These are phyloP conservation scores for Drosophila multiciliata DNA, from an alignment of 2,888 invertebrate species.

Conservation along the genomic window DNA sequence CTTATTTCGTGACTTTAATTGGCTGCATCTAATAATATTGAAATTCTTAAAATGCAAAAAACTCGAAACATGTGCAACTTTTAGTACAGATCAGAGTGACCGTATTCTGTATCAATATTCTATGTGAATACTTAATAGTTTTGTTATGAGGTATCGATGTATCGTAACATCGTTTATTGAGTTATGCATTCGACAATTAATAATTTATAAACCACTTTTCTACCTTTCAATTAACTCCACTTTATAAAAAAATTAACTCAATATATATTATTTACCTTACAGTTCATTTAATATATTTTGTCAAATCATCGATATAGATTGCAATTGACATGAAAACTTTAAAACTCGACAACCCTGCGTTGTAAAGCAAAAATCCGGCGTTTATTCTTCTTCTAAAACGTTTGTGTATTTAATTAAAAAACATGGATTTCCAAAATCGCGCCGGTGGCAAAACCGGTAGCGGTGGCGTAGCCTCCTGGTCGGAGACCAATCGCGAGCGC, in stretches of 20 bases:
- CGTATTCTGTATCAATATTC: neutral
- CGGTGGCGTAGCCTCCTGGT: slow-evolving; percentile 99
- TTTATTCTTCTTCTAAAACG: slow-evolving; percentile 12
- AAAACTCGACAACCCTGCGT: slow-evolving; percentile 15
- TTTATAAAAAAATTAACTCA: neutral
- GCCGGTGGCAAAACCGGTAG: slow-evolving; percentile 99
- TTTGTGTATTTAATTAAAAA: slow-evolving; percentile 28
- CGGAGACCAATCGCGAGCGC: slow-evolving; percentile 98
- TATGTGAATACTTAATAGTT: neutral
- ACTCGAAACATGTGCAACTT: slow-evolving; percentile 48
- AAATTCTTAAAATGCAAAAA: slow-evolving; percentile 26
- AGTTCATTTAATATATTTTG: neutral
- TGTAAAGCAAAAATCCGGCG: slow-evolving; percentile 3
- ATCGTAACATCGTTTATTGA: neutral
- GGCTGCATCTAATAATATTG: slow-evolving; percentile 4
- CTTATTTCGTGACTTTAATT: neutral
- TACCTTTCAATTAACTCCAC: neutral
- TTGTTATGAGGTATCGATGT: slow-evolving; percentile 5
- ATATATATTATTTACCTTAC: neutral
- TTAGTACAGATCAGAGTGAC: slow-evolving; percentile 11
- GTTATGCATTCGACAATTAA: neutral
- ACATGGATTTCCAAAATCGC: slow-evolving; percentile 99
- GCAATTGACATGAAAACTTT: neutral
- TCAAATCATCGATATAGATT: slow-evolving; percentile 2
- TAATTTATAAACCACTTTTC: neutral